Evolutionary conservation across 2,797 vertebrate genomes (phyloP).

Genomic region (Simalia tracyae): DNA sequence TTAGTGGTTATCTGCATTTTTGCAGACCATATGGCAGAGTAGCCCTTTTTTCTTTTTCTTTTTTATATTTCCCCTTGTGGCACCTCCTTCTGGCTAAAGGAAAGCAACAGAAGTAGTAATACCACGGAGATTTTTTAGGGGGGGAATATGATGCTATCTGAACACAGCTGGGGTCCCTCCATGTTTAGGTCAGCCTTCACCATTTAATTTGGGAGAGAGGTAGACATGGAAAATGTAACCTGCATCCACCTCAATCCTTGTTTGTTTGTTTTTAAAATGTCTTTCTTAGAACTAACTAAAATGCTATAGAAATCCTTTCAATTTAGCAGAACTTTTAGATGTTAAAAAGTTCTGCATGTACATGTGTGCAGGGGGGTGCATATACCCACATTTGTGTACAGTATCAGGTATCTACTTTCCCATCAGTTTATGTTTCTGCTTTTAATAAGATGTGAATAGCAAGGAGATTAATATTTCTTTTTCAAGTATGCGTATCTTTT

Average conservation of each 20-base stretch:
- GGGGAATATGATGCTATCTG: neutral
- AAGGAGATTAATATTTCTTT: neutral
- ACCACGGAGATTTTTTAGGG: neutral
- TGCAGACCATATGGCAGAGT: neutral
- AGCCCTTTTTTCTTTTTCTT: neutral
- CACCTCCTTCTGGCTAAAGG: neutral
- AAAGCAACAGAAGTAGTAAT: neutral
- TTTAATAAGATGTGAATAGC: neutral
- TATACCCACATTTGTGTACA: neutral
- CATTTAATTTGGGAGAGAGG: neutral
- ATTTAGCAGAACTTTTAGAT: neutral
- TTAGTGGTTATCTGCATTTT: neutral
- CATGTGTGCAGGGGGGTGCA: no score
- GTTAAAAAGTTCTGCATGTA: no score
- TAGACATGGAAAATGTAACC: neutral
- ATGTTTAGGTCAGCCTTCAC: neutral
- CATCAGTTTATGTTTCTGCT: neutral
- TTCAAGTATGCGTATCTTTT: neutral
- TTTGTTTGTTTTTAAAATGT: neutral
- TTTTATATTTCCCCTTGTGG: neutral
- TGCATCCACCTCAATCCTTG: no score
- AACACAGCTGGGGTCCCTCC: neutral
- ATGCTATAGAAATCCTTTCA: neutral
- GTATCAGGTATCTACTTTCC: neutral
- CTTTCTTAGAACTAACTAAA: neutral